A percentile compares a stretch with the other conserved stretches of the same genome.
Evolutionary conservation across 2,888 invertebrate species (phyloP).

Genomic region (Pterostichus madidus): DNA sequence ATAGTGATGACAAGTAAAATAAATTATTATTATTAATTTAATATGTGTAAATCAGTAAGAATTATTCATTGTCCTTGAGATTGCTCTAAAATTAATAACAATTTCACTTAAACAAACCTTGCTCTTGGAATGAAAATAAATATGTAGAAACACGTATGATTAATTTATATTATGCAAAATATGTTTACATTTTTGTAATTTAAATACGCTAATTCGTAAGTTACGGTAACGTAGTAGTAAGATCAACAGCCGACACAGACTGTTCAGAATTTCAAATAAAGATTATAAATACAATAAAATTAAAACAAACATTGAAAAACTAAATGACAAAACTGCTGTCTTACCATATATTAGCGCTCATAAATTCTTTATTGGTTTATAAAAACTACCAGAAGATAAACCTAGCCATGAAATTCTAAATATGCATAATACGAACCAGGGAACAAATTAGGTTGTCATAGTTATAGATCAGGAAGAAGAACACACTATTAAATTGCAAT

Average conservation of each 20-base stretch:
- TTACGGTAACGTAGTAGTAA: slow-evolving; percentile 38
- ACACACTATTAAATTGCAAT: slow-evolving; percentile 17
- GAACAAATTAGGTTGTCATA: slow-evolving; percentile 27
- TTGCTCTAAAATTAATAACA: slow-evolving; percentile 53
- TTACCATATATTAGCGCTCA: slow-evolving; percentile 44
- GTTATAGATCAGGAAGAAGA: slow-evolving; percentile 28
- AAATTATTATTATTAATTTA: slow-evolving; percentile 36
- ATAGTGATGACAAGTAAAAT: slow-evolving; percentile 41
- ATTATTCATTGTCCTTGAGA: slow-evolving; percentile 53
- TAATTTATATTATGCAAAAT: slow-evolving; percentile 64
- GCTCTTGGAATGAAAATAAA: slow-evolving; percentile 34
- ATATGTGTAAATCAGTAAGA: slow-evolving; percentile 48
- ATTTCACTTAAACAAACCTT: slow-evolving; percentile 54
- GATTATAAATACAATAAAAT: slow-evolving; percentile 57
- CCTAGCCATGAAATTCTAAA: slow-evolving; percentile 52
- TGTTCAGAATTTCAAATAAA: slow-evolving; percentile 56
- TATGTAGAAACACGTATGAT: slow-evolving; percentile 51
- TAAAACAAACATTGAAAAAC: slow-evolving; percentile 54
- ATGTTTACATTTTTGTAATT: slow-evolving; percentile 64
- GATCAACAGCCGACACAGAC: slow-evolving; percentile 53
- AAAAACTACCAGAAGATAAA: slow-evolving; percentile 38
- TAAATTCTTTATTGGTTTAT: slow-evolving; percentile 54
- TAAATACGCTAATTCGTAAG: slow-evolving; percentile 55
- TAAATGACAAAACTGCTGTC: slow-evolving; percentile 31
- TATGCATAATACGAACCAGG: slow-evolving; percentile 28